Evolutionary conservation across 2,888 invertebrate genomes (phyloP), one percentile per base, ranked within the genome.

Genomic region (Cerceris rybyensis): DNA sequence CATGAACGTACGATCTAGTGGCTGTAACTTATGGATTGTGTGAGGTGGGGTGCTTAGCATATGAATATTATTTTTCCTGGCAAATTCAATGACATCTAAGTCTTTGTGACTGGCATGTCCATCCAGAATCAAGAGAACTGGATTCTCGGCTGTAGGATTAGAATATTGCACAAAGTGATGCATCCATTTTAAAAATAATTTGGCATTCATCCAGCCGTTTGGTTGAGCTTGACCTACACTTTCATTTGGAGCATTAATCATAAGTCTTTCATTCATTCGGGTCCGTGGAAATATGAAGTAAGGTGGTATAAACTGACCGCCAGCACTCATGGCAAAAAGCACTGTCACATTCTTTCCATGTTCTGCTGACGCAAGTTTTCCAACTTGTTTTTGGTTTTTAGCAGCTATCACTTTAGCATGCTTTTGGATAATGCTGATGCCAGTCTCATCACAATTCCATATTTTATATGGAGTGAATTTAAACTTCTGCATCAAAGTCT

Each of bases 41-140:
- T 86, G 86, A 9, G 84, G 86, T 28, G 86, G 87, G 6, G 80
- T 65, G 65, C 81, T 83, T 7, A 88, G 58, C 80, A 88, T 80
- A 50, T 86, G 80, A 54, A 86, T 71, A 63, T 85, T 59, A 75
- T 85, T 65, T 54, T 70, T 42, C 57, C 75, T 75, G n/a, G 83
- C 81, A 75, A 63, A 82, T 11, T 70, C 42, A 41, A 87, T 83
- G 1, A 87, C 85, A n/a, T 76, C 72, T n/a, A 88, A 67, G 6
- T 81, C 76, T 68, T 81, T 85, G 52, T 86, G 86, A 43, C 80
- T 85, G 43, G 41, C 28, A 68, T 88, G 85, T 2, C 82, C 85
- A 84, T 86, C 86, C 11, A 88, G 55, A 17, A 88, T 78, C 0
- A 88, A 63, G 6, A 87, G 69, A 6, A 85, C 80, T 28, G 82